Base-by-base conservation (phyloP, 2,797 vertebrate genomes). In the Aselliscus stoliczkanus region DNA sequence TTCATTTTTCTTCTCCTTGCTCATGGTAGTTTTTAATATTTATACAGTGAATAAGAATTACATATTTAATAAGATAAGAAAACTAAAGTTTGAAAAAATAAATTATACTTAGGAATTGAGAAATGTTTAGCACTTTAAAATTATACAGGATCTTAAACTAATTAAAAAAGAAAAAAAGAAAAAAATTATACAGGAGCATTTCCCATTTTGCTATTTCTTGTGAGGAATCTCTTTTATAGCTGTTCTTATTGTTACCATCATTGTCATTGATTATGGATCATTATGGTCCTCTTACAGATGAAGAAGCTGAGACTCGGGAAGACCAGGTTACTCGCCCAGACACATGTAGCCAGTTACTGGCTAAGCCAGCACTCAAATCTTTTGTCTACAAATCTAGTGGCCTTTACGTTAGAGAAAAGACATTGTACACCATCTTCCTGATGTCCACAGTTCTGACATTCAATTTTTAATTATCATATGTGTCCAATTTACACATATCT, bases 61-160 rank as follows among this genome's bases (percentile, higher is more conserved):
- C 65, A 83, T 95, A 72, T 88, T 81, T 90, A 94, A 80, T 75
- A 82, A 90, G 25, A 3, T 69, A 23, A 11, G 42, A 84, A 97
- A 93, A 70, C 17, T 67, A 76, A 93, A 65, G 47, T 70, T 44
- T 89, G 39, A 91, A 89, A 83, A 70, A 21, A 47, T 75, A 11
- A 64, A 39, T 86, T 88, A 29, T 56, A 64, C 65, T 88, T 79
- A 85, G 31, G 27, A 60, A 42, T 62, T 84, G 58, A 88, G 56
- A 90, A 85, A 90, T 85, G n/a, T 64, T 86, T 31, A 82, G 7
- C 39, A 54, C 64, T 81, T 95, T 75, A 72, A 87, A 97, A 84
- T n/a, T 62, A 34, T 25, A 75, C 18, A n/a, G 23, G 10, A n/a
- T 9, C 42, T 42, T 6, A 42, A 42, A 42, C 9, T 42, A 42